These are phyloP conservation scores for Lasioglossum malachurum DNA, from an alignment of 2,888 invertebrate species.

Conservation along the genomic window DNA sequence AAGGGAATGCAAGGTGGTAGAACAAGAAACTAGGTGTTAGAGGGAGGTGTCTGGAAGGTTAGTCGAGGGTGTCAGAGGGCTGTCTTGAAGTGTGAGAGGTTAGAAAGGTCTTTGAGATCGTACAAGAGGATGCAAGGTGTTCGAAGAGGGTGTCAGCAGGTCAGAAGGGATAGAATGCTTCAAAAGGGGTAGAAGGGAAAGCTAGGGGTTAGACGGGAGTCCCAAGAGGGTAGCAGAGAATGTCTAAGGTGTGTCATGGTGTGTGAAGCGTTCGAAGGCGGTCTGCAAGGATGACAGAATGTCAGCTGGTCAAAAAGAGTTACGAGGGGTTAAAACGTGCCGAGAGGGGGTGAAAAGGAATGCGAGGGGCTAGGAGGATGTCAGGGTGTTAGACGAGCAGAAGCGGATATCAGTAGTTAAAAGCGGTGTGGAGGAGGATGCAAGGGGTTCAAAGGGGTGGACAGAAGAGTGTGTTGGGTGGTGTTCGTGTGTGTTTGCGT, in stretches of 20 bases:
- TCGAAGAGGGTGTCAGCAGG: neutral
- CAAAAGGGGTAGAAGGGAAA: neutral
- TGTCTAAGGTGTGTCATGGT: neutral
- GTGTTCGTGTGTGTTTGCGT: neutral
- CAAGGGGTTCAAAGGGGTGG: neutral
- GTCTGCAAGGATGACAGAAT: neutral
- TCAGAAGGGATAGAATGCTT: neutral
- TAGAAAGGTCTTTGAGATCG: neutral
- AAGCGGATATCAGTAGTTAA: neutral
- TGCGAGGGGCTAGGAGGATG: neutral
- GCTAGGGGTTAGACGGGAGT: neutral
- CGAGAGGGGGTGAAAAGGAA: neutral
- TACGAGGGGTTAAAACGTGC: neutral
- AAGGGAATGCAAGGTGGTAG: neutral
- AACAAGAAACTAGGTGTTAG: neutral
- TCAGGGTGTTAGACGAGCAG: neutral
- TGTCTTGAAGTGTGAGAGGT: neutral
- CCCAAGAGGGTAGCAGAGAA: neutral
- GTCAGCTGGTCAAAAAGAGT: neutral
- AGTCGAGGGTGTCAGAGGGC: neutral
- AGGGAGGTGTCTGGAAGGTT: neutral
- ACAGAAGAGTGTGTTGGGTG: too few species aligned
- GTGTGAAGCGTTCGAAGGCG: neutral
- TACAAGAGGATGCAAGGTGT: neutral
- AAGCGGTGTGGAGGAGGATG: neutral